Evolutionary conservation across 2,888 invertebrate genomes (phyloP), one percentile per base, ranked within the genome.

Genomic region (Andrena marginata): DNA sequence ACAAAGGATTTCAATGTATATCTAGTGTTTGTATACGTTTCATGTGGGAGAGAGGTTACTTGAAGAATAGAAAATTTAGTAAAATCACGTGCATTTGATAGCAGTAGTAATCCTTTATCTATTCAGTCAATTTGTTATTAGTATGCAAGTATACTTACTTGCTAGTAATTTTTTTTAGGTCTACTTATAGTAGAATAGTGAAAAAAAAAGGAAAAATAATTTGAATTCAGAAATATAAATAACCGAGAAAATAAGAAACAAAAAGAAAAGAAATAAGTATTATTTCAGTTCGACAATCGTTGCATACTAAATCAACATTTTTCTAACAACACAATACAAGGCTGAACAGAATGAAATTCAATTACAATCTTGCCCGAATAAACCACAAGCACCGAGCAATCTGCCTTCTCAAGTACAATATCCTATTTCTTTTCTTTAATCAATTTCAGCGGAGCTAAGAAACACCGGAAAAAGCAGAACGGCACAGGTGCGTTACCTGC

Each of bases 401-500:
- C 49, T 26, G 60, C 16, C 29, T 51, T 48, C 42, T 3, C 8
- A n/a, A 29, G 42, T 16, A 23, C 56, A 13, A 20, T 63, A 29
- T 51, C 80, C 76, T 72, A 72, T 29, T 59, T 5, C 29, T 80
- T 54, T 79, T 29, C 16, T 35, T 62, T 54, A 67, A 75, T 82
- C 20, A 26, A 54, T 75, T 80, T 76, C 33, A 3, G n/a, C 26
- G 16, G 26, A 56, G 23, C 13, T 20, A 42, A 71, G 49, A 67
- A 56, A 49, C 10, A 23, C 0, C 54, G 62, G 2, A 62, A 67
- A 68, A 73, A 54, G 8, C 23, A 35, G 20, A 35, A 42, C 2
- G 80, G 42, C 54, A 42, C 82, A 82, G 73, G 73, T 81, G 77
- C 77, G 77, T 83, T 56, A 20, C 72, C 76, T 13, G 62, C 29